phyloP scores from a whole-genome alignment of 2,888 invertebrate genomes.

The Lypha dubia region DNA sequence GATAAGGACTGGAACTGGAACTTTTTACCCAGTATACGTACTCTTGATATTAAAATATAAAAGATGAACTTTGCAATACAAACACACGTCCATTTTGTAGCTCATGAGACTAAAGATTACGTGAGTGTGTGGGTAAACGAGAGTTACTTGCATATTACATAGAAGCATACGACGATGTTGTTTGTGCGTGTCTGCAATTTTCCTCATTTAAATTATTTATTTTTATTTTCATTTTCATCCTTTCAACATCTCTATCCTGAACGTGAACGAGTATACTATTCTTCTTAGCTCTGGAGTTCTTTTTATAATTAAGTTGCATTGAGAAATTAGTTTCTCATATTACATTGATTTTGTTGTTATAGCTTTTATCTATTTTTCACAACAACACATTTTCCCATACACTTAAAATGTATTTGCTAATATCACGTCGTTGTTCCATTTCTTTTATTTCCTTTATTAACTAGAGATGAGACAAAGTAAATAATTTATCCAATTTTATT shows the following conservation, averaged over 20 bases:
- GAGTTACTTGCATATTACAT: not conserved
- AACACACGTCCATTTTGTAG: not conserved
- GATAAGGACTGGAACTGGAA: not conserved
- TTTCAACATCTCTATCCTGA: not conserved
- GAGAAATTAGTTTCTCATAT: constrained; percentile 60
- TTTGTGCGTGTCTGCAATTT: constrained; percentile 4
- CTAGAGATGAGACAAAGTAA: constrained; percentile 47
- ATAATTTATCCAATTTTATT: constrained; percentile 63
- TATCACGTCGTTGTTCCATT: not conserved
- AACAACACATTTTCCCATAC: not conserved
- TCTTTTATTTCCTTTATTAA: constrained; percentile 36
- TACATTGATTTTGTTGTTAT: constrained; percentile 58
- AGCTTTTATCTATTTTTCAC: constrained; percentile 16
- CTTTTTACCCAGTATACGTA: not conserved
- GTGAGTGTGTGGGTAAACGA: not conserved
- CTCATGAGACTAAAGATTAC: not conserved
- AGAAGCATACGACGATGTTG: not conserved
- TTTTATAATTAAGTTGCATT: constrained; percentile 67
- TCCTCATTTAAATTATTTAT: constrained; percentile 16
- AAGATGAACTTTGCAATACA: not conserved
- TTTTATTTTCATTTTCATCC: not conserved
- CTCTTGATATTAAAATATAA: not conserved
- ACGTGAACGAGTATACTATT: too few relatives aligned
- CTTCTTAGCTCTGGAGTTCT: constrained; percentile 43
- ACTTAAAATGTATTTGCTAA: constrained; percentile 7